Evolutionary conservation across 2,888 invertebrate genomes (phyloP).

Genomic region (Congeria kusceri): DNA sequence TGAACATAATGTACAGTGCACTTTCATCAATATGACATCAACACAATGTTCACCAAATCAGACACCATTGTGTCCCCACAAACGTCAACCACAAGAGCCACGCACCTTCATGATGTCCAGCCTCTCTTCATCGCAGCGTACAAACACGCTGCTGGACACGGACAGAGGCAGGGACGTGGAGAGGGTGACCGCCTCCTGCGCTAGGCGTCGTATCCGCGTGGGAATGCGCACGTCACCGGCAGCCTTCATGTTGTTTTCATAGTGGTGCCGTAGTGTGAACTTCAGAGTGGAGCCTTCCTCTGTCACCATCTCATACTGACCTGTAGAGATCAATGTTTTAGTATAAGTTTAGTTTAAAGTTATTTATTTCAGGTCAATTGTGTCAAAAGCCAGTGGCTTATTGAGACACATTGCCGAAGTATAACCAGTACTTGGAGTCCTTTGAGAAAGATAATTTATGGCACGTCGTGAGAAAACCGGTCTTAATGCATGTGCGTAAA

Average conservation of each 20-base stretch:
- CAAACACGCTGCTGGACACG: slow-evolving; percentile 97
- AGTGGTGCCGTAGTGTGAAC: slow-evolving; percentile 92
- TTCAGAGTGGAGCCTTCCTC: slow-evolving; percentile 90
- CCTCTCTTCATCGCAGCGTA: slow-evolving; percentile 96
- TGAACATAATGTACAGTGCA: no score
- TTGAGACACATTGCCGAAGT: no score
- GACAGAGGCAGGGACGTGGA: slow-evolving; percentile 96
- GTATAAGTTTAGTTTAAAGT: no score
- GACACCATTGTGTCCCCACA: no score
- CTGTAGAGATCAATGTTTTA: slow-evolving; percentile 86
- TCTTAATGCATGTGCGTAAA: no score
- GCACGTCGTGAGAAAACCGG: no score
- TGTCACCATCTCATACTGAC: slow-evolving; percentile 96
- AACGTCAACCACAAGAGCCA: neutral
- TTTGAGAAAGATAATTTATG: no score
- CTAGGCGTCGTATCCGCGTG: slow-evolving; percentile 94
- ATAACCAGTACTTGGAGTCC: no score
- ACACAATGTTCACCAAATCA: no score
- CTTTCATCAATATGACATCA: no score
- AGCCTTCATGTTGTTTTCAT: slow-evolving; percentile 91
- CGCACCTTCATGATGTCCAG: slow-evolving; percentile 97
- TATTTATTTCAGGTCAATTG: no score
- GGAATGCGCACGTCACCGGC: slow-evolving; percentile 95
- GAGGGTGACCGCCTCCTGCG: slow-evolving; percentile 97
- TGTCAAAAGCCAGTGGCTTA: no score